These are phyloP conservation scores for Drosophila truncata DNA, from an alignment of 1,140 invertebrate species.

Conservation along the genomic window DNA sequence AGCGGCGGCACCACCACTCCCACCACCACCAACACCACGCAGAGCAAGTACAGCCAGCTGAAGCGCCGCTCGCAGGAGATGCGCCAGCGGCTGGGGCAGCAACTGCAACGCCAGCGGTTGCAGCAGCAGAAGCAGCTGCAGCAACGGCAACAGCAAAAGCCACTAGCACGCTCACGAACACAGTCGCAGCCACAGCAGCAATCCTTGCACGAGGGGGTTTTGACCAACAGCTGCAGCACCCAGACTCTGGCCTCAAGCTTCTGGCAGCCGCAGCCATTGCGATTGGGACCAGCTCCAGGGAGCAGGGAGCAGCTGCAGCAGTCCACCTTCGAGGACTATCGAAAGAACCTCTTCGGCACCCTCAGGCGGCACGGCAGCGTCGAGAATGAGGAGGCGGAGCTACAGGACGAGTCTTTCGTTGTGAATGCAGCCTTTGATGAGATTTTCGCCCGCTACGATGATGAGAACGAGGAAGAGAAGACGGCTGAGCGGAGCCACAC, in stretches of 20 bases:
- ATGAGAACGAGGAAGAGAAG: slow-evolving; percentile 55
- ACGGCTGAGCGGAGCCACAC: slow-evolving; percentile 29
- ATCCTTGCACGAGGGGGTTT: slow-evolving; percentile 45
- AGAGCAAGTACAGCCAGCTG: slow-evolving; percentile 78
- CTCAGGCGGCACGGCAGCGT: slow-evolving; percentile 54
- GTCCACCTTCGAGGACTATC: slow-evolving; percentile 77
- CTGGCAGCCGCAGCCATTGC: neutral
- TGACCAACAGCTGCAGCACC: slow-evolving; percentile 68
- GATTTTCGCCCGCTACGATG: slow-evolving; percentile 75
- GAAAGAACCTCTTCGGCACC: slow-evolving; percentile 81
- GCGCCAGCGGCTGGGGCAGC: slow-evolving; percentile 73
- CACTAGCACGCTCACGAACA: slow-evolving; percentile 43
- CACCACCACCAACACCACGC: slow-evolving; percentile 36
- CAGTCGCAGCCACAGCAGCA: slow-evolving; percentile 46
- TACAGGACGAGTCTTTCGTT: slow-evolving; percentile 71
- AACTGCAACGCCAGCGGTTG: slow-evolving; percentile 66
- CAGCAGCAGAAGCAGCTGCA: slow-evolving; percentile 38
- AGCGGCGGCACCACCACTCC: slow-evolving; percentile 40
- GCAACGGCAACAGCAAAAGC: slow-evolving; percentile 35
- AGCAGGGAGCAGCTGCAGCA: slow-evolving; percentile 58
- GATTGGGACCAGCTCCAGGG: slow-evolving; percentile 34
- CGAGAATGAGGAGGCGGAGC: slow-evolving; percentile 48
- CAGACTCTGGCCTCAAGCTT: slow-evolving; percentile 58
- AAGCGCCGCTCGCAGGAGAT: slow-evolving; percentile 79
- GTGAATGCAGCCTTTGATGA: slow-evolving; percentile 83